phyloP scores from a whole-genome alignment of 1,140 invertebrate species.

The Caenorhabditis brenneri region DNA sequence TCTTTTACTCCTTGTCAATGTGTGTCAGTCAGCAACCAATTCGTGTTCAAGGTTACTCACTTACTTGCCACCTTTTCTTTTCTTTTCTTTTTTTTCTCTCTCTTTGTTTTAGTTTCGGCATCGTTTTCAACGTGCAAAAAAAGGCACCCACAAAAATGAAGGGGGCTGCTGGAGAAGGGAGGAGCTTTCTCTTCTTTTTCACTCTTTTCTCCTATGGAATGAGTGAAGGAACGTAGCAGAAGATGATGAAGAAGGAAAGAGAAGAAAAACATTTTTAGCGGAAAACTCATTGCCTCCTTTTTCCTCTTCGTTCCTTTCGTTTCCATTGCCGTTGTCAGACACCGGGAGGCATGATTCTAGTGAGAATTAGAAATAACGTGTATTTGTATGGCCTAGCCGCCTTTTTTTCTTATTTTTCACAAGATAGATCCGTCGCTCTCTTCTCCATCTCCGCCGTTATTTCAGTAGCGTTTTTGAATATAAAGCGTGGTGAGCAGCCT shows the following conservation, averaged over 20 bases:
- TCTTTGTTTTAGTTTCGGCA: background rate
- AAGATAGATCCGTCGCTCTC: background rate
- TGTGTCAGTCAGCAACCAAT: constrained; percentile 18
- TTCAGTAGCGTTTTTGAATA: background rate
- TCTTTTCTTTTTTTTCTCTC: background rate
- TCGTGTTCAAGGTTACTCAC: constrained; percentile 37
- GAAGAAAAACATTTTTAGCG: constrained; percentile 22
- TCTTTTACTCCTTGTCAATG: background rate
- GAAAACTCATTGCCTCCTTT: constrained; percentile 19
- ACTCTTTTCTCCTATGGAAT: background rate
- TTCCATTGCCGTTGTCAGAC: background rate
- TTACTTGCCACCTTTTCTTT: background rate
- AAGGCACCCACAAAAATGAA: too few species aligned
- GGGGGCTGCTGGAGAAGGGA: background rate
- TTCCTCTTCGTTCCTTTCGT: background rate
- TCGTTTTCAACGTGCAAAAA: background rate
- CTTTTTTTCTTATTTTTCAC: background rate
- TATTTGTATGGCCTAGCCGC: background rate
- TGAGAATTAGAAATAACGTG: constrained; percentile 2
- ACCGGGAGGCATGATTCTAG: constrained; percentile 25
- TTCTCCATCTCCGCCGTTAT: background rate
- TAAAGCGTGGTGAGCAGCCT: background rate
- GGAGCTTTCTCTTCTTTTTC: background rate
- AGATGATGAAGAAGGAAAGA: background rate
- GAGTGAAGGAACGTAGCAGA: background rate